These are phyloP conservation scores for Calliphora vomitoria DNA, from an alignment of 2,888 invertebrate genomes.

Conservation along the genomic window DNA sequence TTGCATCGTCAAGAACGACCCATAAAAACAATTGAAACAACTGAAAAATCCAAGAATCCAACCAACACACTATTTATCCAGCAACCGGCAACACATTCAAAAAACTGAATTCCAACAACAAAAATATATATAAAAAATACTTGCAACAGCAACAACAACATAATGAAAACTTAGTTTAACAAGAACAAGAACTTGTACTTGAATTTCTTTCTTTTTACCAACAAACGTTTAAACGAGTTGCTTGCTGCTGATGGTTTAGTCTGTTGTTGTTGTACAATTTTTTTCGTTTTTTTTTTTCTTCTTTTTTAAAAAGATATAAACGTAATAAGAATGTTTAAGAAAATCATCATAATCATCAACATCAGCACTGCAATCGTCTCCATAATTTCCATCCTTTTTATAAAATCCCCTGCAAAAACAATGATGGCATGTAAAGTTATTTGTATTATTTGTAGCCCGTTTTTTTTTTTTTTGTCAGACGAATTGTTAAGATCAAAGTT, in stretches of 20 bases:
- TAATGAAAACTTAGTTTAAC: slow-evolving; percentile 52
- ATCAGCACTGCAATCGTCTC: slow-evolving; percentile 55
- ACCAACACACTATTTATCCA: slow-evolving; percentile 43
- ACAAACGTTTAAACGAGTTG: slow-evolving; percentile 66
- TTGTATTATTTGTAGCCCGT: neutral
- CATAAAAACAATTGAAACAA: slow-evolving; percentile 50
- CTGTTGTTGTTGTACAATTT: slow-evolving; percentile 21
- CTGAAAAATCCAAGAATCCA: slow-evolving; percentile 31
- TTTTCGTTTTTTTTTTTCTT: neutral
- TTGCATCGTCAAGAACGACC: slow-evolving; percentile 69
- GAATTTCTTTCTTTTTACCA: slow-evolving; percentile 47
- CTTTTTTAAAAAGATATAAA: slow-evolving; percentile 27
- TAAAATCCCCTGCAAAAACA: slow-evolving; percentile 18
- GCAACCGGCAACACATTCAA: slow-evolving; percentile 56
- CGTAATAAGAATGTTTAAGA: slow-evolving; percentile 66
- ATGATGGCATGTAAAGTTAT: neutral
- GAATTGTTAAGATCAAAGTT: too few species aligned
- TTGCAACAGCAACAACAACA: slow-evolving; percentile 44
- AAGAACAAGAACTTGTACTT: slow-evolving; percentile 64
- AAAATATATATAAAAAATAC: neutral
- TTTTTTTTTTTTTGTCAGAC: too few species aligned
- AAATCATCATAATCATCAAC: slow-evolving; percentile 61
- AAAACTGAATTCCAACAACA: slow-evolving; percentile 46
- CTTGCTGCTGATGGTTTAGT: slow-evolving; percentile 45
- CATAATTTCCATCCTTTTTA: slow-evolving; percentile 59